Evolutionary conservation across 1,140 invertebrate species (phyloP).

Genomic region (Pollicipes pollicipes): DNA sequence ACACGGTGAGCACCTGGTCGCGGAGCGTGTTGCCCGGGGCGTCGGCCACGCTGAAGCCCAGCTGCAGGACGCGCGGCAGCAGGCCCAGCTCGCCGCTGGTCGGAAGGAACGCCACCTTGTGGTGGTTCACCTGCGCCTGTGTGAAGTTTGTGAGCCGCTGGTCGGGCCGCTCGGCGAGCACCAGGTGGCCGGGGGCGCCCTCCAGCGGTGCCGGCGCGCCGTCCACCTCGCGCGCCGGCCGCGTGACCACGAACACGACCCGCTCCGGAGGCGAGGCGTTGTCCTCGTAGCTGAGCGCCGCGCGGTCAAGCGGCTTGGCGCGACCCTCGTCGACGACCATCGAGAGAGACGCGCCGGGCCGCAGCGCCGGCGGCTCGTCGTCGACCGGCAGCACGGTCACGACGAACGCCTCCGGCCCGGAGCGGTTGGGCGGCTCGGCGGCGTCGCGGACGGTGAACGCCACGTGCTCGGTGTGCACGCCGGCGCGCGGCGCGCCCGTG

Average conservation of each 20-base stretch:
- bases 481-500: slow-evolving; percentile 22
- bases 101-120: slow-evolving; percentile 28
- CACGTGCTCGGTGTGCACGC: slow-evolving; percentile 22
- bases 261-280: slow-evolving; percentile 19
- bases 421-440: slow-evolving; percentile 26
- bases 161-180: slow-evolving; percentile 24
- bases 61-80: slow-evolving; percentile 25
- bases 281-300: slow-evolving; percentile 25
- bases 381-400: slow-evolving; percentile 28
- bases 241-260: neutral
- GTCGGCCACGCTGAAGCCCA: slow-evolving; percentile 27
- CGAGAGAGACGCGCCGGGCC: slow-evolving; percentile 22
- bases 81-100: slow-evolving; percentile 26
- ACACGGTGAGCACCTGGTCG: slow-evolving; percentile 25
- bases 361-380: slow-evolving; percentile 26
- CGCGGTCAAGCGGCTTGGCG: slow-evolving; percentile 24
- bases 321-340: slow-evolving; percentile 27
- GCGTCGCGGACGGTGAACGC: slow-evolving; percentile 24
- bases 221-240: slow-evolving; percentile 20
- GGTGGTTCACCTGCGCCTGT: slow-evolving; percentile 28
- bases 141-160: slow-evolving; percentile 22
- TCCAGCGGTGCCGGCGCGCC: slow-evolving; percentile 15
- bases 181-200: slow-evolving; percentile 22
- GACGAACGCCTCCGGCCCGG: slow-evolving; percentile 22
- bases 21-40: slow-evolving; percentile 24